Conservation (phyloP, 2,888 invertebrate species). For the Drosophila borborema region DNA sequence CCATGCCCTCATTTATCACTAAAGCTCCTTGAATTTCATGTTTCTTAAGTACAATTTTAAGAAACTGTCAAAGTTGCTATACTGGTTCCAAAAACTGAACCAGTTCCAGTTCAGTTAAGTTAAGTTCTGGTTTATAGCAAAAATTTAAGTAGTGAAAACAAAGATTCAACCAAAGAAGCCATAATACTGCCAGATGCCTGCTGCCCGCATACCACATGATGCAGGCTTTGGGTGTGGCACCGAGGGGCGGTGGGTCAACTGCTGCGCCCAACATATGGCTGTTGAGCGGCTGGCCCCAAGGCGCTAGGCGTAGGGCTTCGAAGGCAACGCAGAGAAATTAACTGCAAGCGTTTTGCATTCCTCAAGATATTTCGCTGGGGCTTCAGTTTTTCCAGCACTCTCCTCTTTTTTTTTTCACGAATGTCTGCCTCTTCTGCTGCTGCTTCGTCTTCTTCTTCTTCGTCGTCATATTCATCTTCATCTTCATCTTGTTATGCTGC, state of each 20-base stretch:
- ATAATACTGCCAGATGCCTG: too few relatives aligned
- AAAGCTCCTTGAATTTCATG: too few relatives aligned
- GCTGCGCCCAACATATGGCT: conserved; percentile 36
- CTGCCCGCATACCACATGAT: not conserved
- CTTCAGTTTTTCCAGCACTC: not conserved
- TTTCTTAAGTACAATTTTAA: too few relatives aligned
- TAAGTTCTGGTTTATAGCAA: not conserved
- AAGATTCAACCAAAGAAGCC: too few relatives aligned
- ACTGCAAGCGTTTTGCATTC: conserved; percentile 54
- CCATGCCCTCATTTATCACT: too few relatives aligned
- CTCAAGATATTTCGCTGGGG: conserved; percentile 61
- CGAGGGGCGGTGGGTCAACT: not conserved
- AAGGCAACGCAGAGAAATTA: conserved; percentile 21
- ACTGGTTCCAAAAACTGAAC: not conserved
- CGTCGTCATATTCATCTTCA: not conserved
- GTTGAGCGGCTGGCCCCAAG: conserved; percentile 21
- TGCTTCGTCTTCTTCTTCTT: conserved; percentile 2
- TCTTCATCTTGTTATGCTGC: not conserved
- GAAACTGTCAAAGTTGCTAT: too few relatives aligned
- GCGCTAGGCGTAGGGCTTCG: conserved; percentile 20
- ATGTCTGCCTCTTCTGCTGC: conserved; percentile 1
- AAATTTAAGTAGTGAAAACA: not conserved
- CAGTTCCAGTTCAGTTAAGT: not conserved
- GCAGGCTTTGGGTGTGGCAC: not conserved
- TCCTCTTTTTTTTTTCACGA: not conserved